Evolutionary conservation across 2,888 invertebrate species (phyloP).

Genomic region (Trichogramma dendrolimi): DNA sequence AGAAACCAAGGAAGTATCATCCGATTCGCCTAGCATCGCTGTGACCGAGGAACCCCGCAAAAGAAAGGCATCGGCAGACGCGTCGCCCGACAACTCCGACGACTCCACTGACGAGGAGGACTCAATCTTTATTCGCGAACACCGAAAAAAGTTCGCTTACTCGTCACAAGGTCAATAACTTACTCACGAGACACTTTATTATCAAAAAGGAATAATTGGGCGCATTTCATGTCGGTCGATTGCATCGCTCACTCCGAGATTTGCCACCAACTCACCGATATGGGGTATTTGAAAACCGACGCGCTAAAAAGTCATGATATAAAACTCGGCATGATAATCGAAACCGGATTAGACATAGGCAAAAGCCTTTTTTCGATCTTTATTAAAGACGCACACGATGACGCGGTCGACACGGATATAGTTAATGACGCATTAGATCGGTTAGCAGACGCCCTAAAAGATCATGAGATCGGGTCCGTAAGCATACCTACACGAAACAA

Average conservation of each 20-base stretch:
- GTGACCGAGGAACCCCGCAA: too few species aligned
- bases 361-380: background rate
- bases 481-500: too few species aligned
- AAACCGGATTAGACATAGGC: background rate
- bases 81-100: too few species aligned
- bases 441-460: too few species aligned
- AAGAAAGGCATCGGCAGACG: too few species aligned
- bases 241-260: background rate
- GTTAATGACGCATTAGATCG: too few species aligned
- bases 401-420: background rate
- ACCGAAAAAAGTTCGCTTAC: too few species aligned
- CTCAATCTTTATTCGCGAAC: too few species aligned
- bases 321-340: background rate
- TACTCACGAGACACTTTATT: constrained; percentile 3
- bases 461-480: too few species aligned
- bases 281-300: background rate
- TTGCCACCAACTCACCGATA: background rate
- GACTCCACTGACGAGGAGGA: too few species aligned
- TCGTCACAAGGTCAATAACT: background rate
- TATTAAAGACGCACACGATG: constrained; percentile 3
- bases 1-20: too few species aligned
- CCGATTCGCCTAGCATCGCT: too few species aligned
- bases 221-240: constrained; percentile 8
- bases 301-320: background rate
- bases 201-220: background rate